phyloP scores from a whole-genome alignment of 2,797 vertebrate species.

The Peromyscus aztecus region DNA sequence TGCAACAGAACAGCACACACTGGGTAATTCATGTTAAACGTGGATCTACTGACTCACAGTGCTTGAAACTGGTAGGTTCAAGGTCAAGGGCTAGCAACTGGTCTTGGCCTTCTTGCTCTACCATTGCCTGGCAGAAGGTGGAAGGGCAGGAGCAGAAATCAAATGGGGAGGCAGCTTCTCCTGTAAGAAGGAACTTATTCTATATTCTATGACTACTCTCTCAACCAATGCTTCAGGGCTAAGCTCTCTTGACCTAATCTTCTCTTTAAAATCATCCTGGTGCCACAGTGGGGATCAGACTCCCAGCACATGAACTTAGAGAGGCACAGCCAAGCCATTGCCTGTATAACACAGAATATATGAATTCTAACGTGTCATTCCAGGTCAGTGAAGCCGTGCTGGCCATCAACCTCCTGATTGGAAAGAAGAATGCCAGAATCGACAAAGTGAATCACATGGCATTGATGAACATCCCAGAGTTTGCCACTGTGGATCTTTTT shows the following conservation, averaged over 20 bases:
- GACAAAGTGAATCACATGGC: constrained; percentile 67
- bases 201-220: neutral
- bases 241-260: neutral
- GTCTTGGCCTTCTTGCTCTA: neutral
- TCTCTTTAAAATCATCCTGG: neutral
- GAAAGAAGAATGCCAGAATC: constrained; percentile 81
- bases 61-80: neutral
- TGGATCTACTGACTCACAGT: neutral
- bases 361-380: constrained; percentile 74
- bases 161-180: neutral
- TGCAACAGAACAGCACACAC: neutral
- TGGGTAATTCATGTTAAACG: neutral
- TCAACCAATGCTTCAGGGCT: too few relatives aligned
- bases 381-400: constrained; percentile 87
- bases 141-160: neutral
- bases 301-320: neutral
- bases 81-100: neutral
- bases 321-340: neutral
- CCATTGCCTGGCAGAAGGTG: neutral
- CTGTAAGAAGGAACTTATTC: neutral
- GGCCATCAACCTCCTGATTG: constrained; percentile 86
- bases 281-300: neutral
- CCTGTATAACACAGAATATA: neutral
- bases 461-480: constrained; percentile 85
- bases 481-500: constrained; percentile 88